phyloP scores from a whole-genome alignment of 1,140 invertebrate species.

The Acromyrmex charruanus region DNA sequence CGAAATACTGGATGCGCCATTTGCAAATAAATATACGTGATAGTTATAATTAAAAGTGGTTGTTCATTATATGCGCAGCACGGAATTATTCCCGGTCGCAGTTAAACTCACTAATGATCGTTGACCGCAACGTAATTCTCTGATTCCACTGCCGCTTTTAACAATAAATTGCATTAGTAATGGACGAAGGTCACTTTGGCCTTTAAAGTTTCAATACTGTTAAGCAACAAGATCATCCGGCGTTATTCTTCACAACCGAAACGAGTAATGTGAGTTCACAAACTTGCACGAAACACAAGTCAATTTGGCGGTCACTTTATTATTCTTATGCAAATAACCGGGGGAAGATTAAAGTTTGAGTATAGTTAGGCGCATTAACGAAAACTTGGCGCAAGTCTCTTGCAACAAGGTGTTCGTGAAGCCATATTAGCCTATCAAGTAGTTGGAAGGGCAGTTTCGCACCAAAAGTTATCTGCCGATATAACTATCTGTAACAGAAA shows the following conservation, averaged over 20 bases:
- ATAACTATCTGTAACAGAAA: conserved; percentile 26
- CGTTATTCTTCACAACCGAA: neutral
- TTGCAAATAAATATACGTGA: conserved; percentile 58
- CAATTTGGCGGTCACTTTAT: conserved; percentile 8
- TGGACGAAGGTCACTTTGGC: no score
- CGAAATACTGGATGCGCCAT: neutral
- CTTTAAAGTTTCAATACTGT: neutral
- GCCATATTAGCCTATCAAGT: conserved; percentile 67
- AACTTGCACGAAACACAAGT: neutral
- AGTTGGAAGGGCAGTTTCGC: conserved; percentile 56
- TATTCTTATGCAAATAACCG: conserved; percentile 60
- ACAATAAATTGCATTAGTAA: conserved; percentile 34
- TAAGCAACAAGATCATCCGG: conserved; percentile 4
- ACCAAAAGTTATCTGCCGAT: conserved; percentile 47
- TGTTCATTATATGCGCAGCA: conserved; percentile 35
- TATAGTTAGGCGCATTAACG: conserved; percentile 55
- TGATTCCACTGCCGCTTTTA: neutral
- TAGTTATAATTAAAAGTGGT: conserved; percentile 56
- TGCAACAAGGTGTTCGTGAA: conserved; percentile 41
- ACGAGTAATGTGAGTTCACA: no score
- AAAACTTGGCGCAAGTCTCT: conserved; percentile 54
- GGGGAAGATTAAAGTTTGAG: conserved; percentile 27
- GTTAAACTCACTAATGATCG: conserved; percentile 55
- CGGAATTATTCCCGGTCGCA: conserved; percentile 34
- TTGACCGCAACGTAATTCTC: conserved; percentile 43